Base-by-base conservation (phyloP, 92 coral and sea anemone species). In the Siderastrea radians region DNA sequence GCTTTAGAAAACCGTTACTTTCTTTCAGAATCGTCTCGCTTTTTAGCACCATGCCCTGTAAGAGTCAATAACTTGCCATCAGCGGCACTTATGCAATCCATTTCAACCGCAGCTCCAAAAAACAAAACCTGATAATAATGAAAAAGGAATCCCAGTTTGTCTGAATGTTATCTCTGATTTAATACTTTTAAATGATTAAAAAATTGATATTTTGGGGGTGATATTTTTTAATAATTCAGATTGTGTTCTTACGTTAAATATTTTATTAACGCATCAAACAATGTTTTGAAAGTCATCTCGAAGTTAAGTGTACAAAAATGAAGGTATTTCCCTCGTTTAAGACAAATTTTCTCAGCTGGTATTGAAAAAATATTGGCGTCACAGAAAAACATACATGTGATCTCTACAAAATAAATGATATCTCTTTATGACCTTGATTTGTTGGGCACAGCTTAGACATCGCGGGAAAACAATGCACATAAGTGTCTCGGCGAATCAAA, bases 231-330 rank as follows among this genome's bases (percentile, higher is more conserved):
- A 91, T 87, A 63, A 87, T 82, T 87, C 88, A 87, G 65, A 19
- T 75, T 62, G 89, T 85, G 61, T 76, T 74, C 72, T 65, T 57
- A 59, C 47, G 77, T 78, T 94, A 72, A 88, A 89, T 85, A 87
- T 91, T 93, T 95, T 82, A 93, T 88, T 90, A 79, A 68, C 62
- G 51, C 82, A 88, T 88, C 92, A 86, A 90, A 84, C 86, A 68
- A 68, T 91, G 84, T 88, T 87, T 74, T 59, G 80, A 91, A 95
- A 95, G 98, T 95, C 98, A 95, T 58, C 61, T 47, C 53, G 72
- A 91, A 95, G 98, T 95, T 95, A 95, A 95, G 96, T 95, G 91
- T 84, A 6, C 76, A 75, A 82, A 50, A 43, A 26, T 48, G 59
- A 3, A 5, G 48, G 45, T 5, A 62, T 50, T 68, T 67, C 52